Evolutionary conservation across 1,140 invertebrate species (phyloP), one percentile per base, ranked within the genome.

Genomic region (Orchestia grillus): DNA sequence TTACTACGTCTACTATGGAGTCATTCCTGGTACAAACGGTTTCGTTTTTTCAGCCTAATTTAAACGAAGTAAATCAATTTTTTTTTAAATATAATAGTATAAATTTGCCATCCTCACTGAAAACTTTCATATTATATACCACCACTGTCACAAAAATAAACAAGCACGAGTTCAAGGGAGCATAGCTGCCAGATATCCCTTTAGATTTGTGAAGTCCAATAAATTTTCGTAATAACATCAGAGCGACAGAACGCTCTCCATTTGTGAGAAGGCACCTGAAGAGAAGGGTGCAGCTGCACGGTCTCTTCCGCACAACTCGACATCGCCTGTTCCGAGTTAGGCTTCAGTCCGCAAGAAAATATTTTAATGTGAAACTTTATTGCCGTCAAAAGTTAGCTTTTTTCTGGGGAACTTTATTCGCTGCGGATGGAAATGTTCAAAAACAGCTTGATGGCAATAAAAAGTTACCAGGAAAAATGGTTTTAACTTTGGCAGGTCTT

Each of bases 291-390:
- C 62, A 36, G 11, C 62, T 77, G 11, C 3, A 36, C 11, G 1
- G 62, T 28, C 11, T 77, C 62, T 77, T 77, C 3, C 62, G 62
- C 11, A 19, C 62, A 15, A 19, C 28, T 19, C 16, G 36, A 16
- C 88, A 43, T 4, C 43, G n/a, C 88, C 88, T 15, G 36, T 40
- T 44, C 44, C 28, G 11, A 94, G 92, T 94, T 94, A 8, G 44
- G 40, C 92, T 42, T 40, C 92, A 45, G 92, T 47, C 92, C 92
- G 44, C 43, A 94, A 40, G 92, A 94, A 94, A 94, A 94, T 94
- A 94, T 94, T 94, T 94, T 94, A 94, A 94, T 94, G 92, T 94
- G 44, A 94, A 94, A 94, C 92, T 94, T 94, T 94, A 94, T 94
- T 94, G 92, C 92, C 43, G 92, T 44, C 43, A 44, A 94, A 94